These are phyloP conservation scores for Nebria salina DNA, from an alignment of 2,888 invertebrate species.

Conservation along the genomic window DNA sequence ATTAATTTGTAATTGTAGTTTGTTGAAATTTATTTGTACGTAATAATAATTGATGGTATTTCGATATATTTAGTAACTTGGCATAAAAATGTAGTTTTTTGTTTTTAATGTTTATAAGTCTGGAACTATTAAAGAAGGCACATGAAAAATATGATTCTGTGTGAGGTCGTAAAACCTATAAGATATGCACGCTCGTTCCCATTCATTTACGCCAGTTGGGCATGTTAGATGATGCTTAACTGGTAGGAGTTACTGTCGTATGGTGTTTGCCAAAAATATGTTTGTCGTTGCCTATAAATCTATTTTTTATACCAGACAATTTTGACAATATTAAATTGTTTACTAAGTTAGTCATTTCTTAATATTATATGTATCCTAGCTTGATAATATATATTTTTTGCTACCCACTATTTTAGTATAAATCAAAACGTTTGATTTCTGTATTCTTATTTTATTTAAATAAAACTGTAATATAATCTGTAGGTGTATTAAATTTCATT, in stretches of 20 bases:
- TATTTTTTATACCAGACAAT: background rate
- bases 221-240: background rate
- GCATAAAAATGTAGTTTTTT: too few species aligned
- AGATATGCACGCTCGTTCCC: background rate
- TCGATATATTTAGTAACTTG: too few species aligned
- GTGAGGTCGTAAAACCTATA: constrained; percentile 18
- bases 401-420: background rate
- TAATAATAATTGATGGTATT: too few species aligned
- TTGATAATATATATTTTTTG: background rate
- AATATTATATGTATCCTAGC: background rate
- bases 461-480: background rate
- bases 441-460: background rate
- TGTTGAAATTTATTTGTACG: background rate
- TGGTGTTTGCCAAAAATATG: background rate
- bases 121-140: too few species aligned
- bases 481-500: background rate
- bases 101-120: too few species aligned
- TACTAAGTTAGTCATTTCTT: background rate
- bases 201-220: background rate
- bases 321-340: background rate
- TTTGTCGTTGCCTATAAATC: background rate
- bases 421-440: too few species aligned
- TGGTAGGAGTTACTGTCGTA: background rate
- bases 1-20: background rate
- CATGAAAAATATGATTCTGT: constrained; percentile 23